Conservation (phyloP, 1,140 invertebrate genomes). For the Danaus plexippus region DNA sequence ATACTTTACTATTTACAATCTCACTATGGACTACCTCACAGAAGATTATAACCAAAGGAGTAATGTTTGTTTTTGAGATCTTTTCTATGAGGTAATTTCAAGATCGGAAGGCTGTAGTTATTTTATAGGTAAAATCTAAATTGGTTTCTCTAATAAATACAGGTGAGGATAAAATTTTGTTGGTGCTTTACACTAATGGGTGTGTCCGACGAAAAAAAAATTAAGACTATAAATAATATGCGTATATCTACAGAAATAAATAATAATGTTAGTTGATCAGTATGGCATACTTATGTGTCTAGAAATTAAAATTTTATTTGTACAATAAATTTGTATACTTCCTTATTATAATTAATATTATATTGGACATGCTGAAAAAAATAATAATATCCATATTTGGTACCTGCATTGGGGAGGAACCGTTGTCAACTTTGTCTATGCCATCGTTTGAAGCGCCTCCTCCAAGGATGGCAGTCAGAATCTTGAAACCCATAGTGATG, state of each 20-base stretch:
- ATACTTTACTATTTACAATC: slow-evolving; percentile 67
- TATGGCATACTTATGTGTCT: slow-evolving; percentile 31
- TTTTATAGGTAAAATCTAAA: slow-evolving; percentile 42
- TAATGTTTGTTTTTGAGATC: slow-evolving; percentile 2
- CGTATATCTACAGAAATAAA: slow-evolving; percentile 49
- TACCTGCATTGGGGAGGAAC: slow-evolving; percentile 88
- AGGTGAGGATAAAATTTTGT: slow-evolving; percentile 49
- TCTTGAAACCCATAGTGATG: slow-evolving; percentile 83
- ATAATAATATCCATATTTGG: slow-evolving; percentile 16
- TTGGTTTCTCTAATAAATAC: slow-evolving; percentile 34
- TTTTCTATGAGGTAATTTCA: slow-evolving; percentile 42
- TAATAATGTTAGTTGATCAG: slow-evolving; percentile 58
- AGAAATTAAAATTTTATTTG: slow-evolving; percentile 32
- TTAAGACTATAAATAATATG: slow-evolving; percentile 24
- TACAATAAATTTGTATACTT: slow-evolving; percentile 31
- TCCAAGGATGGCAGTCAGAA: slow-evolving; percentile 85
- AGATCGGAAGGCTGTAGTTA: slow-evolving; percentile 43
- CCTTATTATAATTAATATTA: slow-evolving; percentile 12
- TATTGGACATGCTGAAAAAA: slow-evolving; percentile 20
- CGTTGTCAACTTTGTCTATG: slow-evolving; percentile 91
- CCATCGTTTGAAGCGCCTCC: slow-evolving; percentile 82
- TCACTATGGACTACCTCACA: slow-evolving; percentile 46
- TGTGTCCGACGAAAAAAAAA: slow-evolving; percentile 23
- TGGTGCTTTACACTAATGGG: slow-evolving; percentile 55
- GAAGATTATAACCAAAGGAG: slow-evolving; percentile 17